Percentiles rank a stretch among this genome's conserved stretches.
Conservation (phyloP, 2,797 vertebrate genomes). For the Myotis daubentonii region DNA sequence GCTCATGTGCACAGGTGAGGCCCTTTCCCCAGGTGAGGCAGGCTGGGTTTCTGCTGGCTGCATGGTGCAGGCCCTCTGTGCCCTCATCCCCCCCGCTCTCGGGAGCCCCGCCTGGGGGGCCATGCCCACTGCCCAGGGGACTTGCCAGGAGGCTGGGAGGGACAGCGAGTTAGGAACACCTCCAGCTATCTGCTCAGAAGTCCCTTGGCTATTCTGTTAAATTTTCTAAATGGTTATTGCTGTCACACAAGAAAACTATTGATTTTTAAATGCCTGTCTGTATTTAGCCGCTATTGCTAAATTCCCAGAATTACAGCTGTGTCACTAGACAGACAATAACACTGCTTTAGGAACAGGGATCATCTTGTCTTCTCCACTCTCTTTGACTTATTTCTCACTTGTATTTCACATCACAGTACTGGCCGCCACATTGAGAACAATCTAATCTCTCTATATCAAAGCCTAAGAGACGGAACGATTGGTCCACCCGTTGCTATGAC, state of each 20-base stretch:
- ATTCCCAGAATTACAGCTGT: not conserved
- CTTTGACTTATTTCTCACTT: not conserved
- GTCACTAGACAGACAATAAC: not conserved
- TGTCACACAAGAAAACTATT: not conserved
- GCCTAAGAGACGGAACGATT: too few relatives aligned
- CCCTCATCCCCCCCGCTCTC: rapidly evolving
- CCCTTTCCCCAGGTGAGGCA: not conserved
- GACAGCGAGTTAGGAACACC: rapidly evolving
- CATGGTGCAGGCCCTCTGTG: not conserved
- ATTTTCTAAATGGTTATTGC: not conserved
- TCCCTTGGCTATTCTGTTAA: not conserved
- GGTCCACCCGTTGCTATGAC: too few relatives aligned
- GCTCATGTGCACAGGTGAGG: not conserved
- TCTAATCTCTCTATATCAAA: too few relatives aligned
- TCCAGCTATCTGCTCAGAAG: not conserved
- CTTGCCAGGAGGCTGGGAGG: not conserved
- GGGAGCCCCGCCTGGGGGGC: not conserved
- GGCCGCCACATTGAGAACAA: not conserved
- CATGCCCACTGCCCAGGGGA: too few relatives aligned
- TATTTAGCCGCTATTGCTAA: not conserved
- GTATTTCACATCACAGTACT: not conserved
- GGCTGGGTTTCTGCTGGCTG: not conserved
- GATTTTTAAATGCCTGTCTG: not conserved
- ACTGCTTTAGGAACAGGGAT: not conserved
- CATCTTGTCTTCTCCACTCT: not conserved